Base-by-base conservation (phyloP, 2,113 vertebrate genomes). In the Hippocampus zosterae region DNA sequence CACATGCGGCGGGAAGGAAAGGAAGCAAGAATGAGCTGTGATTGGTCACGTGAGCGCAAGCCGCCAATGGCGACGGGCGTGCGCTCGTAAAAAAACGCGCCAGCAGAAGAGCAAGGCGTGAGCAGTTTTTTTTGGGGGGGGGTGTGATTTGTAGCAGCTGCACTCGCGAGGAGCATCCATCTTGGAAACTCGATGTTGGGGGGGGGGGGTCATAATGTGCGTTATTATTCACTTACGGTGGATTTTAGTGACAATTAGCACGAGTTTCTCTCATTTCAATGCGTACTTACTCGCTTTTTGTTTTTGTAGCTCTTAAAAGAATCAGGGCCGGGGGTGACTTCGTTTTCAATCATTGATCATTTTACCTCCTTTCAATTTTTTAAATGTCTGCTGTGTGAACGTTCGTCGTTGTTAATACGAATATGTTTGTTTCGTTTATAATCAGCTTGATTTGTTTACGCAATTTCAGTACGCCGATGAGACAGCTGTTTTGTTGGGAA, bases 31-130 rank as follows among this genome's bases (percentile, higher is more conserved):
- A 27, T 15, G 27, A 18, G 57, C 18, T 27, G 57, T 29, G 57
- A 13, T 5, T 40, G 18, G 69, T 65, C 88, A 87, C 87, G 82
- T 87, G 85, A 85, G 73, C 19, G 55, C 15, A 10, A 42, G 71
- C 61, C 79, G 69, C 89, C 88, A 88, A 90, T 89, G 76, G 82
- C 68, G 44, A 33, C 4, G 46, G 3, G 70, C 1, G 63, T 42
- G 21, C 16, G 41, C 71, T 81, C 80, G 60, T 88, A 76, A 76
- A 89, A 90, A 70, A 27, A 50, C 27, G 5, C 23, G 13, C 23
- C 56, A 23, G 2, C n/a, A 18, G 1, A 46, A 65, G 37, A 15
- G 8, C 1, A 37, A 41, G 40, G 40, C 41, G 66, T 25, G 53
- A 21, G 52, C 33, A 19, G 33, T 23, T 10, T 29, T 59, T 29